Conservation (phyloP, 2,888 invertebrate species). For the Chymomyza amoena region DNA sequence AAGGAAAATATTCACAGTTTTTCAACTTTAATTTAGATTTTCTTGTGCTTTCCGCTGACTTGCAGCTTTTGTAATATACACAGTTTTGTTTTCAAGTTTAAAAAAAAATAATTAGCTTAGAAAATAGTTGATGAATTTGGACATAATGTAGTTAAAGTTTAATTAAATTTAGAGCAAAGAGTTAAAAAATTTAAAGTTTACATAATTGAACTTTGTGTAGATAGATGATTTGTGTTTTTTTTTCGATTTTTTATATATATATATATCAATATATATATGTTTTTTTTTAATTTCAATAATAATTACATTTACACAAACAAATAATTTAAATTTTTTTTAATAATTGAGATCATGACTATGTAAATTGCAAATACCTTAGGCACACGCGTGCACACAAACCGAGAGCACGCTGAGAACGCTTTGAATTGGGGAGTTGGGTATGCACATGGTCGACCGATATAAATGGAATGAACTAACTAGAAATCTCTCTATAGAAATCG, state of each 20-base stretch:
- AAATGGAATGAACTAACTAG: constrained; percentile 5
- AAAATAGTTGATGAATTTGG: constrained; percentile 16
- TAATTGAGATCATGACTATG: constrained; percentile 66
- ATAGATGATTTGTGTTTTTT: neutral
- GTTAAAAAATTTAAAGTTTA: constrained; percentile 26
- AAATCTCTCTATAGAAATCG: constrained; percentile 29
- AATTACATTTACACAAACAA: constrained; percentile 59
- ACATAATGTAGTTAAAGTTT: constrained; percentile 12
- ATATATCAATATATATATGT: constrained; percentile 18
- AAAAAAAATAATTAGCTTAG: constrained; percentile 24
- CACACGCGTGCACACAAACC: constrained; percentile 56
- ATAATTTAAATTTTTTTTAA: constrained; percentile 53
- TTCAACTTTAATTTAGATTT: constrained; percentile 26
- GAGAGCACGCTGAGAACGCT: constrained; percentile 67
- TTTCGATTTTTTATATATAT: constrained; percentile 13
- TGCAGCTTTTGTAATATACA: constrained; percentile 33
- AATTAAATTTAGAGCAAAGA: neutral
- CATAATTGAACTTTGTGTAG: neutral
- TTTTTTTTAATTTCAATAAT: constrained; percentile 61
- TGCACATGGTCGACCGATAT: neutral
- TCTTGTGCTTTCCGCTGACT: constrained; percentile 23
- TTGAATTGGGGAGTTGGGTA: constrained; percentile 38
- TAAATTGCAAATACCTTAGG: constrained; percentile 58
- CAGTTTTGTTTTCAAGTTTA: constrained; percentile 26
- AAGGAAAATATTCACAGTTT: constrained; percentile 64